Evolutionary conservation across 2,113 vertebrate genomes (phyloP).

Genomic region (Anseranas semipalmata): DNA sequence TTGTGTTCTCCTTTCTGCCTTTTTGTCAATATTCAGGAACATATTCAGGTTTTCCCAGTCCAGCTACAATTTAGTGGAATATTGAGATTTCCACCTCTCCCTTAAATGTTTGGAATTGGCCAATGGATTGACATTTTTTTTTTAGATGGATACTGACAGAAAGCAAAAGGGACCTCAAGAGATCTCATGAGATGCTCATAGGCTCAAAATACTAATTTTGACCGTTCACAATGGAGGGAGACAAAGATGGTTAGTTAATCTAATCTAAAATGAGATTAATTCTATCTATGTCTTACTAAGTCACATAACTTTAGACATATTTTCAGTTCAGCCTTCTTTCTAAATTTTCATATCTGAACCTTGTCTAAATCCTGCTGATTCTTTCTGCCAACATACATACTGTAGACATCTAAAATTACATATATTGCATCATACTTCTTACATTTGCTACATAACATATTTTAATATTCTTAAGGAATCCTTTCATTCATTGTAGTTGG

Average conservation of each 20-base stretch:
- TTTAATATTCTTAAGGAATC: neutral
- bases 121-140: neutral
- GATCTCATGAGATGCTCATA: neutral
- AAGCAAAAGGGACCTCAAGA: neutral
- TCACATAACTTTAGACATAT: neutral
- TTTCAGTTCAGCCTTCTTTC: neutral
- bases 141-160: neutral
- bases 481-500: neutral
- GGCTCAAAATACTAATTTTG: neutral
- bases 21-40: neutral
- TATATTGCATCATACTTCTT: neutral
- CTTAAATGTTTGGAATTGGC: neutral
- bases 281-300: neutral
- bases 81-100: neutral
- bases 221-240: fast-evolving
- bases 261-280: neutral
- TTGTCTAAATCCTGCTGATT: neutral
- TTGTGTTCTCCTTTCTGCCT: neutral
- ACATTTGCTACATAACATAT: neutral
- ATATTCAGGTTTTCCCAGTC: neutral
- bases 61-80: neutral
- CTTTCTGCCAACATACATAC: neutral
- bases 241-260: neutral
- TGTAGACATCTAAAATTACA: neutral
- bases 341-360: neutral